A percentile compares a stretch with the other conserved stretches of the same genome.
Evolutionary conservation across 2,797 vertebrate genomes (phyloP).

Genomic region (Prunella strophiata): DNA sequence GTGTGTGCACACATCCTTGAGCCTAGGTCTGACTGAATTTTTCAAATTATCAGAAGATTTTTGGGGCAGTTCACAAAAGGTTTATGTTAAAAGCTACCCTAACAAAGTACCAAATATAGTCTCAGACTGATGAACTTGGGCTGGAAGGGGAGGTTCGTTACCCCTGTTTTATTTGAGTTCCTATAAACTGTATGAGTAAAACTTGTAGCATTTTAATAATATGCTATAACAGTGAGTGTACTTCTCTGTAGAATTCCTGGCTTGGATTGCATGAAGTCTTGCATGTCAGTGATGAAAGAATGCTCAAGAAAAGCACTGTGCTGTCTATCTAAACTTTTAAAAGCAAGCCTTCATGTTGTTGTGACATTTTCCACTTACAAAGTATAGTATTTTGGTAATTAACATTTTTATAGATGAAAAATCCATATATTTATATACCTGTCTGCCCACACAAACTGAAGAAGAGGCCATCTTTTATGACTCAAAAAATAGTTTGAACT

Average conservation of each 20-base stretch:
- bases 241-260: not conserved
- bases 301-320: not conserved
- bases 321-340: not conserved
- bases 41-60: not conserved
- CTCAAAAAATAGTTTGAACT: not conserved
- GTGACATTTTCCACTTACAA: not conserved
- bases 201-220: not conserved
- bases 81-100: not conserved
- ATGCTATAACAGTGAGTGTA: not conserved
- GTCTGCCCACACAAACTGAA: not conserved
- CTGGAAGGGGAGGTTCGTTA: not conserved
- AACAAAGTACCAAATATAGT: not conserved
- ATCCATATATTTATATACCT: fast-evolving
- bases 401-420: not conserved
- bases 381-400: not conserved
- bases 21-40: not conserved
- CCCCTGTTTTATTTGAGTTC: not conserved
- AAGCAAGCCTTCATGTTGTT: not conserved
- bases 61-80: not conserved
- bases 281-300: not conserved
- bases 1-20: fast-evolving
- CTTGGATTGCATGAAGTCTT: not conserved
- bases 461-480: not conserved
- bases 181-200: not conserved
- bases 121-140: not conserved